phyloP scores from a whole-genome alignment of 2,888 invertebrate genomes.

The Nymphalis urticae region DNA sequence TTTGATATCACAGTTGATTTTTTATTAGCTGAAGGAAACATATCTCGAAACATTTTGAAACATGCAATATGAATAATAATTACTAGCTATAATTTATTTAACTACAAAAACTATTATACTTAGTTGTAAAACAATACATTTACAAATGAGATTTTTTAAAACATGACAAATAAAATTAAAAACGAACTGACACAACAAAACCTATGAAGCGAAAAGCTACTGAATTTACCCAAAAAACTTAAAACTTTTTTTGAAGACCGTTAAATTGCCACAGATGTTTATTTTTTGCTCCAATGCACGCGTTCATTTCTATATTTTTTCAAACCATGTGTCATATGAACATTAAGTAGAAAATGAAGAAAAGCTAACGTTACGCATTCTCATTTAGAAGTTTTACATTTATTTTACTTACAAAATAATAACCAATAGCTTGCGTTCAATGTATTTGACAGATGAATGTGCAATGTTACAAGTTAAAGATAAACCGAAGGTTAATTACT shows the following conservation, averaged over 20 bases:
- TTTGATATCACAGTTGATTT: slow-evolving; percentile 24
- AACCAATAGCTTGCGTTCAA: too few relatives aligned
- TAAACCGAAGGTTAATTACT: too few relatives aligned
- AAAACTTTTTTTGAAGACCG: slow-evolving; percentile 68
- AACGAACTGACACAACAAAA: slow-evolving; percentile 48
- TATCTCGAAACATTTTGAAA: slow-evolving; percentile 3
- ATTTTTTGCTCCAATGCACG: slow-evolving; percentile 64
- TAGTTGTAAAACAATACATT: slow-evolving; percentile 11
- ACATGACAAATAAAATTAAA: slow-evolving; percentile 39
- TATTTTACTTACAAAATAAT: too few relatives aligned
- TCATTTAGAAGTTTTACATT: not conserved
- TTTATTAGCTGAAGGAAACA: slow-evolving; percentile 7
- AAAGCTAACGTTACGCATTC: not conserved
- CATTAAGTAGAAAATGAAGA: slow-evolving; percentile 7
- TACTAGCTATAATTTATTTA: slow-evolving; percentile 2
- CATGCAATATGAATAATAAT: slow-evolving; percentile 21
- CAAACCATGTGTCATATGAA: slow-evolving; percentile 6
- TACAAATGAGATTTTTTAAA: slow-evolving; percentile 12
- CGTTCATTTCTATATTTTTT: slow-evolving; percentile 25
- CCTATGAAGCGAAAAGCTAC: slow-evolving; percentile 71
- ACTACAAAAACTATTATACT: not conserved
- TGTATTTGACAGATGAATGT: too few relatives aligned
- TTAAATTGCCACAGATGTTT: slow-evolving; percentile 73
- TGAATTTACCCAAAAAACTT: slow-evolving; percentile 66
- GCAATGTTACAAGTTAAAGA: too few relatives aligned